Conservation (phyloP, 2,888 invertebrate species). For the Apoda limacodes region DNA sequence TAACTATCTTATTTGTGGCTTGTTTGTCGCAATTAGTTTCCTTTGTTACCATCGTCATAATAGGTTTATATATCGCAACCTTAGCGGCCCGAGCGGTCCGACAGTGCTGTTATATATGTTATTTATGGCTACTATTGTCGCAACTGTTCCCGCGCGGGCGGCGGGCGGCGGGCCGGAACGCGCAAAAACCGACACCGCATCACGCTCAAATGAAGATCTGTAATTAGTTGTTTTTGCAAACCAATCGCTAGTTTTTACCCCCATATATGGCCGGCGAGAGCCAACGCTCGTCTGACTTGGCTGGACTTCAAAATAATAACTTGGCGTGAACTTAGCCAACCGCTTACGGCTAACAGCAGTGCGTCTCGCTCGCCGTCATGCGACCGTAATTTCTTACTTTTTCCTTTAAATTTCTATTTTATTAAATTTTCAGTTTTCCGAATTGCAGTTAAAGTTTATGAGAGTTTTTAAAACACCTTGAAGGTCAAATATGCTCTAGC, state of each 20-base stretch:
- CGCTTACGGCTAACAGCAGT: too few species aligned
- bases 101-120: constrained; percentile 11
- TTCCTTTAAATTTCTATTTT: too few species aligned
- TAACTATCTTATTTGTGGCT: too few species aligned
- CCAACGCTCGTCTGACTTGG: constrained; percentile 51
- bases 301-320: constrained; percentile 41
- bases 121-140: constrained; percentile 29
- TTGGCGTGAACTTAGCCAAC: too few species aligned
- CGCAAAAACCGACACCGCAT: constrained; percentile 45
- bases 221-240: constrained; percentile 56
- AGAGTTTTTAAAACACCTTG: too few species aligned
- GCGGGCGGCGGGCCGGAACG: constrained; percentile 38
- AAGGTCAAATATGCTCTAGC: too few species aligned
- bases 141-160: constrained; percentile 38
- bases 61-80: constrained; percentile 1
- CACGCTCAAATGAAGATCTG: constrained; percentile 67
- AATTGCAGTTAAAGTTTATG: too few species aligned
- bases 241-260: constrained; percentile 42
- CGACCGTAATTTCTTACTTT: too few species aligned
- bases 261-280: constrained; percentile 44
- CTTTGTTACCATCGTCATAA: constrained; percentile 3
- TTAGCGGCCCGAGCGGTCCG: background rate
- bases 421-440: too few species aligned
- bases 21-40: too few species aligned
- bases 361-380: too few species aligned